Evolutionary conservation across 1,140 invertebrate species (phyloP).

Genomic region (Metopolophium dirhodum): DNA sequence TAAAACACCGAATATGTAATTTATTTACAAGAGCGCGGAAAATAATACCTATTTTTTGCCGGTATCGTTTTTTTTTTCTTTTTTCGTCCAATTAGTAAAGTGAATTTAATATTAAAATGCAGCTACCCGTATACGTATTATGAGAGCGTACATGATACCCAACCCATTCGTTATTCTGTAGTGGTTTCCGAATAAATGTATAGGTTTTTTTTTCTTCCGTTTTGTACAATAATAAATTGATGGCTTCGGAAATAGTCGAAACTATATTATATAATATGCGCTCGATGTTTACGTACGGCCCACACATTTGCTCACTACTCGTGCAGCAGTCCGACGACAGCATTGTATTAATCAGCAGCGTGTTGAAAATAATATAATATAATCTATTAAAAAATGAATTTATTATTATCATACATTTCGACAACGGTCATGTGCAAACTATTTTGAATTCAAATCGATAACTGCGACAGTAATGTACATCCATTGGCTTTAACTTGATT

Average conservation of each 20-base stretch:
- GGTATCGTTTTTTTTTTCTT: neutral
- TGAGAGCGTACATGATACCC: neutral
- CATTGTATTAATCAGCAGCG: neutral
- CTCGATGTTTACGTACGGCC: neutral
- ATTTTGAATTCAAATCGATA: neutral
- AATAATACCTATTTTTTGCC: neutral
- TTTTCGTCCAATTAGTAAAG: slow-evolving; percentile 31
- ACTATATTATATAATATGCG: neutral
- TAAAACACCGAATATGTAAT: slow-evolving; percentile 15
- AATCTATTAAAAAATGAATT: neutral
- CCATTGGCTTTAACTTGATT: neutral
- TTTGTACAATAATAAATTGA: neutral
- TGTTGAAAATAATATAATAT: neutral
- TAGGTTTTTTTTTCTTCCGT: neutral
- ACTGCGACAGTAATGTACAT: neutral
- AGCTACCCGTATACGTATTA: neutral
- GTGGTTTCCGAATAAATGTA: neutral
- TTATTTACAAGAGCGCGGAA: neutral
- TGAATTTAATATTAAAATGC: slow-evolving; percentile 30
- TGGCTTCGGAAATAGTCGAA: neutral
- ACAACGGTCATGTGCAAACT: too few relatives aligned
- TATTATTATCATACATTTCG: neutral
- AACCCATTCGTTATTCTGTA: neutral
- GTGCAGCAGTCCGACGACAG: neutral
- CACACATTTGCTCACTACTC: neutral